Conservation (phyloP, 2,888 invertebrate genomes). For the Penaeus monodon region DNA sequence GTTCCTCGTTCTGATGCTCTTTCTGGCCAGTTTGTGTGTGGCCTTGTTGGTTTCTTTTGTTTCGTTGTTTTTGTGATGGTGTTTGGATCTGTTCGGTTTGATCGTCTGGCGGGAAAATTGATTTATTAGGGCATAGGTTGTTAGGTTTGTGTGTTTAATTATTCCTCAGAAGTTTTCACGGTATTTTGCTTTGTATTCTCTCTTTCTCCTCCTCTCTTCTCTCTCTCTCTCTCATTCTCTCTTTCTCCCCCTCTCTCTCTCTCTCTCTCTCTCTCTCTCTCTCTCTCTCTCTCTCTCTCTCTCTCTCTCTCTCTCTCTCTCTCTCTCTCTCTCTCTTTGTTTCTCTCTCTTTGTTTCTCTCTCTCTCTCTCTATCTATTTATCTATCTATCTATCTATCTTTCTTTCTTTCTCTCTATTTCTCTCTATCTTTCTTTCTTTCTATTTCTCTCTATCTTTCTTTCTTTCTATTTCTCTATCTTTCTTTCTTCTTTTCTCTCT, state of each 20-base stretch:
- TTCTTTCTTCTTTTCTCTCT: not conserved
- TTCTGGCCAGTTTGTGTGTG: too few species aligned
- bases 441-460: not conserved
- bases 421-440: not conserved
- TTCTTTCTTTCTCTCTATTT: not conserved
- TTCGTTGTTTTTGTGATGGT: too few species aligned
- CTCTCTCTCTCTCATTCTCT: not conserved
- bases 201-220: not conserved
- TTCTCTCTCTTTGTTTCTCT: too few species aligned
- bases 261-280: slow-evolving; percentile 18
- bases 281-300: not conserved
- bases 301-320: slow-evolving; percentile 2
- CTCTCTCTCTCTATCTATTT: too few species aligned
- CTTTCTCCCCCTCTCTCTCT: not conserved
- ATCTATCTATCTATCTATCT: not conserved
- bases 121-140: too few species aligned
- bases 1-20: too few species aligned
- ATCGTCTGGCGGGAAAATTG: too few species aligned
- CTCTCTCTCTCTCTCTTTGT: not conserved
- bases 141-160: too few species aligned
- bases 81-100: too few species aligned
- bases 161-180: too few species aligned
- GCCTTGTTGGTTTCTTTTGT: too few species aligned
- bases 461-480: not conserved
- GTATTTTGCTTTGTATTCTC: too few species aligned